These are phyloP conservation scores for Argyra leucocephala DNA, from an alignment of 2,888 invertebrate species.

Conservation along the genomic window DNA sequence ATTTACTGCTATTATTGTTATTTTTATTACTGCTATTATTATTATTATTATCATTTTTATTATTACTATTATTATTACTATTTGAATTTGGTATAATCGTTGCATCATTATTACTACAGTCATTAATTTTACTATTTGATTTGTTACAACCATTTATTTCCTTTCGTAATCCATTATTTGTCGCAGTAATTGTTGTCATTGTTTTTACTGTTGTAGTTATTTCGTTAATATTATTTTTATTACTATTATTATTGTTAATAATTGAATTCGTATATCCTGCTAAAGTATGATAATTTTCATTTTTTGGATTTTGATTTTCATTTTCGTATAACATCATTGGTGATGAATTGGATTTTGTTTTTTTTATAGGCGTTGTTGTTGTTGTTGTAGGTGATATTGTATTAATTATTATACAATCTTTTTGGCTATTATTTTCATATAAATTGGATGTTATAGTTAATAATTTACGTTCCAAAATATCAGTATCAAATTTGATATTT, in stretches of 20 bases:
- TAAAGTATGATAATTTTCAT: not conserved
- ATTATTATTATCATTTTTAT: not conserved
- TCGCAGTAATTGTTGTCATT: not conserved
- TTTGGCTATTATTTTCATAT: not conserved
- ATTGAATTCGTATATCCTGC: not conserved
- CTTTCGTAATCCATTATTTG: not conserved
- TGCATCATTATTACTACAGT: not conserved
- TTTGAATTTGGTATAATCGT: not conserved
- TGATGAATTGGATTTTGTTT: not conserved
- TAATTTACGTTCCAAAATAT: not conserved
- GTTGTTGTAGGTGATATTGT: not conserved
- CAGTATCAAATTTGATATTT: not conserved
- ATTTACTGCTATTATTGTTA: not conserved
- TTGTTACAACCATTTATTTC: not conserved
- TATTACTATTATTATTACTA: not conserved
- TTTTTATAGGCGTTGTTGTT: not conserved
- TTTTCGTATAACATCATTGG: not conserved
- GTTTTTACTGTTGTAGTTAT: not conserved
- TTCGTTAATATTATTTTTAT: not conserved
- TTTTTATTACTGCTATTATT: not conserved
- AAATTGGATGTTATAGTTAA: not conserved
- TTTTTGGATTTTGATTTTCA: not conserved
- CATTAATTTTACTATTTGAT: not conserved
- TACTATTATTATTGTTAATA: not conserved
- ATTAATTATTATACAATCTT: not conserved